Conservation (phyloP, 2,113 vertebrate species). For the Indri indri region DNA sequence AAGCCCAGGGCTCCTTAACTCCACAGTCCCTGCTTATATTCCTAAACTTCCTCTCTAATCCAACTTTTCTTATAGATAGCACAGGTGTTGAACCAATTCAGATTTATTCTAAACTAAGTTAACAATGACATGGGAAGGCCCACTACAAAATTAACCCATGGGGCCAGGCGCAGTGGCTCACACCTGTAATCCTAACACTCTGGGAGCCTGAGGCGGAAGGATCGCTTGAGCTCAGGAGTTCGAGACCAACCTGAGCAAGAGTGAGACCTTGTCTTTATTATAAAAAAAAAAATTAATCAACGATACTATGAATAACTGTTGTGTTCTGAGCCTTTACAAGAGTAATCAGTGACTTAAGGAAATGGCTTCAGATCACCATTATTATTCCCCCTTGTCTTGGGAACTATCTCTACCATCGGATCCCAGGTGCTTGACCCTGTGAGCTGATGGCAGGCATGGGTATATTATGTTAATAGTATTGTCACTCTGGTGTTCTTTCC, state of each 20-base stretch:
- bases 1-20: background rate
- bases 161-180: no score
- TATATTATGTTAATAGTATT: background rate
- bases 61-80: background rate
- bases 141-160: background rate
- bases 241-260: no score
- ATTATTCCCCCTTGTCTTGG: background rate
- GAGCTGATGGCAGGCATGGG: background rate
- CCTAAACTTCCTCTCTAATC: background rate
- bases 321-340: background rate
- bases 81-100: background rate
- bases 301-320: background rate
- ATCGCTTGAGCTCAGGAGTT: no score
- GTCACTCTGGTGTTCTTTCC: background rate
- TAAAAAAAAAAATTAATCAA: background rate
- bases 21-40: background rate
- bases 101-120: background rate
- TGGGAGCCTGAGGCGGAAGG: no score
- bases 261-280: no score
- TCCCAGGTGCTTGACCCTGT: background rate
- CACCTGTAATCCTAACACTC: no score
- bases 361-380: background rate
- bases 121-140: background rate
- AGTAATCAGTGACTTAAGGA: no score
- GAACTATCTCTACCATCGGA: background rate